Conservation (phyloP, 2,797 vertebrate genomes). For the Saxicola maurus region DNA sequence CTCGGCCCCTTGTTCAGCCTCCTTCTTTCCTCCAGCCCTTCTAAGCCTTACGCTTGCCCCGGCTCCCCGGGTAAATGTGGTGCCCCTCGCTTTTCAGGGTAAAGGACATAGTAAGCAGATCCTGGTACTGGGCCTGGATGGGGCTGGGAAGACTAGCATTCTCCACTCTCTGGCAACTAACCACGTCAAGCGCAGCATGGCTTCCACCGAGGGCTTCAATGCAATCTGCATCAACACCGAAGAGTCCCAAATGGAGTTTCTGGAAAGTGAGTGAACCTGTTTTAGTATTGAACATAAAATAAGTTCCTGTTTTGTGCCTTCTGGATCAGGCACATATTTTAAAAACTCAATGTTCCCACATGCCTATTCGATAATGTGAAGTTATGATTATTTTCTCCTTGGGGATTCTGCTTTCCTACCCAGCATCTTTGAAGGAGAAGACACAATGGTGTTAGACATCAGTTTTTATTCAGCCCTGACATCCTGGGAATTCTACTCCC, state of each 20-base stretch:
- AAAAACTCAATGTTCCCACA: rapidly evolving
- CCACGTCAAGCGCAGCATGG: conserved; percentile 72
- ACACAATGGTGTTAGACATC: background rate
- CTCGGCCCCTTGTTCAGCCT: background rate
- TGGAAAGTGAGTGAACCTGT: conserved; percentile 83
- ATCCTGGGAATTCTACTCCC: background rate
- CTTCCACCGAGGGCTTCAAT: conserved; percentile 86
- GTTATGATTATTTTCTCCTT: background rate
- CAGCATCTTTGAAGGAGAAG: background rate
- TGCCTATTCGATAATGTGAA: rapidly evolving
- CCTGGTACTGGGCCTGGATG: conserved; percentile 90
- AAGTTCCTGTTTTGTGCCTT: background rate
- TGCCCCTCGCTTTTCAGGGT: conserved; percentile 47
- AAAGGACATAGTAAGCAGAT: conserved; percentile 75
- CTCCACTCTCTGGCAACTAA: conserved; percentile 81
- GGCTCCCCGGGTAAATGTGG: background rate
- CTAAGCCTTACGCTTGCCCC: background rate
- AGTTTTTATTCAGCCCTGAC: background rate
- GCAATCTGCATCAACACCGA: conserved; percentile 82
- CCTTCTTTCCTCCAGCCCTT: background rate
- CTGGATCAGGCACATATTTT: background rate
- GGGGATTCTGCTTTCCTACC: background rate
- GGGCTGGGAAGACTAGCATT: conserved; percentile 90
- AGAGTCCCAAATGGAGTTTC: conserved; percentile 82
- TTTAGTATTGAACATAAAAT: background rate